Evolutionary conservation across 2,113 vertebrate species (phyloP), one percentile per base, ranked within the genome.

Genomic region (Oryzias celebensis): DNA sequence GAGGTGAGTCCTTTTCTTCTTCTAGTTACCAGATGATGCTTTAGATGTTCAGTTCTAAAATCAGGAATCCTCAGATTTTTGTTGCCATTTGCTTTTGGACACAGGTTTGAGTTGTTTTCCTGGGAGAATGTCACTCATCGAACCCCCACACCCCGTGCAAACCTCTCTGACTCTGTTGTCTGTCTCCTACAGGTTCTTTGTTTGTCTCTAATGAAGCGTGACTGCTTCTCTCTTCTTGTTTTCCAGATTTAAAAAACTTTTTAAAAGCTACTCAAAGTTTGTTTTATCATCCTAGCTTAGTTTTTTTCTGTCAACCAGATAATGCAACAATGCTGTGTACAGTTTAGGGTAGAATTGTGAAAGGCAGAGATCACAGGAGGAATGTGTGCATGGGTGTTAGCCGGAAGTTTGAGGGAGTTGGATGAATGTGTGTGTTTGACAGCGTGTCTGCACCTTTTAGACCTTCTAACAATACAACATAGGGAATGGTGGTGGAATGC

Each of bases 1-100:
- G 96, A 98, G 95, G 96, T 98, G 71, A 92, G 56, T 56, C 17
- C 41, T 45, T 44, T 10, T 22, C 62, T 42, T 18, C 57, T 65
- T 23, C 22, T 42, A 3, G 28, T 60, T 8, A 17, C 20, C n/a
- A 0, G 22, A 26, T 57, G 10, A 43, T 28, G 14, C 4, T 18
- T 61, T 12, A 36, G 36, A 36, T 36, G 36, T 36, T 13, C 36
- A 36, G 12, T 12, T 36, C 3, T 12, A 36, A 36, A 5, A 28
- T 28, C 4, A 28, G 26, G 36, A 36, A 12, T 36, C 36, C 36
- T 36, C 36, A 13, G 36, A 12, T 12, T 12, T 36, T n/a, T 36
- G 31, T 36, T 8, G 8, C 8, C 10, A 2, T 36, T 36, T 12
- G 36, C 28, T 51, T 1, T 17, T 13, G 51, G 22, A 46, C 12